Conservation (phyloP, 2,797 vertebrate species). For the Sternarchorhynchus goeldii region DNA sequence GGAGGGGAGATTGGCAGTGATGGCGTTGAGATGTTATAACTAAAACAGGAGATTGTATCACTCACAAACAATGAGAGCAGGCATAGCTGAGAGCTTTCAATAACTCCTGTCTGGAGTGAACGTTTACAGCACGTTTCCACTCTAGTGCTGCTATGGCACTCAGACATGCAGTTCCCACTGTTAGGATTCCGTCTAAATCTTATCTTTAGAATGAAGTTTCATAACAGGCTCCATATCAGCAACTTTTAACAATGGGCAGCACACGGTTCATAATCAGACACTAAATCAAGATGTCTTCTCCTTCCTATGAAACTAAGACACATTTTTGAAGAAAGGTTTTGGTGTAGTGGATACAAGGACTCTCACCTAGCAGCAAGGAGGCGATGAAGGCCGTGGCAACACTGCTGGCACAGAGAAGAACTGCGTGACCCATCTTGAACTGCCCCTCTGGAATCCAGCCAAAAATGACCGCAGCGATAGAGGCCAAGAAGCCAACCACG, state of each 20-base stretch:
- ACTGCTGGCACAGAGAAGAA: slow-evolving; percentile 95
- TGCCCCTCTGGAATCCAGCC: slow-evolving; percentile 97
- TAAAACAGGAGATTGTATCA: slow-evolving; percentile 47
- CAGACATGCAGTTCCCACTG: slow-evolving; percentile 1
- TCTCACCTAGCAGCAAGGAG: slow-evolving; percentile 89
- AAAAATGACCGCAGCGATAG: slow-evolving; percentile 93
- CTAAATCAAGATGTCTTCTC: background rate
- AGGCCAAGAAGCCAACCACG: slow-evolving; percentile 96
- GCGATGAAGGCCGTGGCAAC: slow-evolving; percentile 97
- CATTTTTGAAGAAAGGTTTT: background rate
- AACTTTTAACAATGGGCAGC: background rate
- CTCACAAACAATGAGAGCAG: slow-evolving; percentile 29
- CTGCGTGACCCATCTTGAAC: slow-evolving; percentile 87
- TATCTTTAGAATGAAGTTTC: slow-evolving; percentile 10
- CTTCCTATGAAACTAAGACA: too few relatives aligned
- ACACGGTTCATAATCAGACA: background rate
- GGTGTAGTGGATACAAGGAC: background rate
- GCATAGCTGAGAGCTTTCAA: slow-evolving; percentile 7
- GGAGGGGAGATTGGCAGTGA: slow-evolving; percentile 39
- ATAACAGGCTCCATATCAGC: slow-evolving; percentile 2
- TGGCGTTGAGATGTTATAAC: slow-evolving; percentile 38
- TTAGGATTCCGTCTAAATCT: slow-evolving; percentile 5
- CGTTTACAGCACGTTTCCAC: slow-evolving; percentile 23
- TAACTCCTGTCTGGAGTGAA: slow-evolving; percentile 35
- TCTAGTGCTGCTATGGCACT: slow-evolving; percentile 16